Conservation (phyloP, 2,113 vertebrate genomes). For the Asarcornis scutulata region DNA sequence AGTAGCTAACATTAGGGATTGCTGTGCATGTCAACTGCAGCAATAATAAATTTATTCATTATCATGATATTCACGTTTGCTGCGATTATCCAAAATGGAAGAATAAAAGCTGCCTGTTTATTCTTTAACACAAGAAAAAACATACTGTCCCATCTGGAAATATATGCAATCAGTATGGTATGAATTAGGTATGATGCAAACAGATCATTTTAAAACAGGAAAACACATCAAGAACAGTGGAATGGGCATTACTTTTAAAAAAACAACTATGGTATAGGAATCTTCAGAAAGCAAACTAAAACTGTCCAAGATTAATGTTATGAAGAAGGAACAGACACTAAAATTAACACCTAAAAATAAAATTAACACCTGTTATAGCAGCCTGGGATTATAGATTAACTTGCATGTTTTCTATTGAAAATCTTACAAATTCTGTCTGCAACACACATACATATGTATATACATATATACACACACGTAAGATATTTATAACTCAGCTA, state of each 20-base stretch:
- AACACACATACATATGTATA: neutral
- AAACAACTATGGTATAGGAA: fast-evolving
- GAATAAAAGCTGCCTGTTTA: neutral
- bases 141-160: neutral
- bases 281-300: neutral
- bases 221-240: neutral
- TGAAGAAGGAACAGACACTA: neutral
- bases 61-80: neutral
- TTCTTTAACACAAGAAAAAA: neutral
- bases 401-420: neutral
- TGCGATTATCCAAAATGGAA: neutral
- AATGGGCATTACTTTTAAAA: neutral
- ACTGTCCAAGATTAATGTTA: neutral
- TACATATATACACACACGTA: neutral
- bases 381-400: neutral
- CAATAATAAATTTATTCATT: neutral
- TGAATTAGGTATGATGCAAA: neutral
- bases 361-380: neutral
- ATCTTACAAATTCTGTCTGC: neutral
- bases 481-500: neutral
- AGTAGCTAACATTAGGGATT: neutral
- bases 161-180: neutral
- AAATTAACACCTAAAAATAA: neutral
- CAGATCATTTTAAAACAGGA: neutral
- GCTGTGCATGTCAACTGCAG: neutral